Evolutionary conservation across 2,888 invertebrate genomes (phyloP), one percentile per base, ranked within the genome.

Genomic region (Hetaerina titia): DNA sequence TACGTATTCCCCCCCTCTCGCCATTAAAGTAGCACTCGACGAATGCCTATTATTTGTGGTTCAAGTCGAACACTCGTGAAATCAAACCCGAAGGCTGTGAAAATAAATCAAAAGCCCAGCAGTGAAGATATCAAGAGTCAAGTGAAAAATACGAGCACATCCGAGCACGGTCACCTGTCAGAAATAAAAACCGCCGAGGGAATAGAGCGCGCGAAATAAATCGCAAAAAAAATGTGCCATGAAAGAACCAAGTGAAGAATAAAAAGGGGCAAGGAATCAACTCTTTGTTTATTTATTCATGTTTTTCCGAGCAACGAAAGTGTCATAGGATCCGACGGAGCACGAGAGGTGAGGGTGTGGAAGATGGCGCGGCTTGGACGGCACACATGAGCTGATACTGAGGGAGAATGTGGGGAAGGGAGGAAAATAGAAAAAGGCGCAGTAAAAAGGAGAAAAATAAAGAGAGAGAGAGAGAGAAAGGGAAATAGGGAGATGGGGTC

Each of bases 291-390:
- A 69, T 69, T 45, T 45, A 45, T 45, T 69, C 22, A 69, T 69
- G 1, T n/a, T n/a, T 45, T 45, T 45, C 22, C 22, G 69, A 69
- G 63, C 9, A 69, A n/a, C n/a, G 69, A 69, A n/a, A n/a, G 69
- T n/a, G n/a, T 69, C 69, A n/a, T 69, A n/a, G 69, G n/a, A 69
- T 69, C 69, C 69, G n/a, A n/a, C 69, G n/a, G 69, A 69, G 69
- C n/a, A n/a, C n/a, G 69, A 69, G 22, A n/a, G n/a, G 69, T 5
- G 69, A 69, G 69, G n/a, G 69, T n/a, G n/a, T 5, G 69, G 11
- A 7, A 22, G 69, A 17, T 9, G 15, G 8, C 11, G 5, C 2
- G 69, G 45, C 45, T 4, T n/a, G n/a, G 69, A 69, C 15, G 63
- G 13, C 45, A 45, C 45, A 45, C 45, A 45, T 45, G 45, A 45